Base-by-base conservation (phyloP, 2,113 vertebrate species). In the Pachypanchax playfairii region DNA sequence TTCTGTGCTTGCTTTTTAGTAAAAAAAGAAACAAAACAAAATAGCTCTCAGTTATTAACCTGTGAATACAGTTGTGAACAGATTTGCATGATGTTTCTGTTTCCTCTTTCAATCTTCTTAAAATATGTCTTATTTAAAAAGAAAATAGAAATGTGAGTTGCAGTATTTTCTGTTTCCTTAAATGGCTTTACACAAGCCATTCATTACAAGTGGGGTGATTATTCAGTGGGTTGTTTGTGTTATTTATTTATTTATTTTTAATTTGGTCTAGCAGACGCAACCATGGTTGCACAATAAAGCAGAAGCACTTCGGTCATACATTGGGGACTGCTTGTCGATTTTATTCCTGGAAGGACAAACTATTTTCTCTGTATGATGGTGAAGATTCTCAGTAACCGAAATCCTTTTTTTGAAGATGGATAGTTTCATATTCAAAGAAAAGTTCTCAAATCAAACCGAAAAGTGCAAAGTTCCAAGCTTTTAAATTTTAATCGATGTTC, bases 281-380 rank as follows among this genome's bases (percentile, higher is more conserved):
- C 65, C 65, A 59, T 70, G 66, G 70, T 76, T 88, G 66, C 68
- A 10, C 69, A 89, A 86, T 89, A 89, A 88, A 90, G 69, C 61
- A 69, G 75, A 83, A 77, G 84, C 66, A 55, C 52, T 60, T 63
- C 36, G 70, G 41, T 11, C 28, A 64, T 33, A 52, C 58, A 54
- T 24, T 33, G 22, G 43, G 65, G 41, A n/a, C 63, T 77, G 76
- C 33, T 60, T 62, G 57, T 39, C 51, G 28, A 70, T 56, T 31
- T 46, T 8, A 36, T 44, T 57, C 51, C 13, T 5, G n/a, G 47
- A 35, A 56, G 35, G 50, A 53, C 4, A 28, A 67, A 41, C 1
- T 6, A 29, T 25, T 64, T 21, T 20, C 54, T 56, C 31, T n/a
- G n/a, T n/a, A n/a, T n/a, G n/a, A n/a, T n/a, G n/a, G n/a, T n/a